These are phyloP conservation scores for Pollenia angustigena DNA, from an alignment of 2,888 invertebrate species.

Conservation along the genomic window DNA sequence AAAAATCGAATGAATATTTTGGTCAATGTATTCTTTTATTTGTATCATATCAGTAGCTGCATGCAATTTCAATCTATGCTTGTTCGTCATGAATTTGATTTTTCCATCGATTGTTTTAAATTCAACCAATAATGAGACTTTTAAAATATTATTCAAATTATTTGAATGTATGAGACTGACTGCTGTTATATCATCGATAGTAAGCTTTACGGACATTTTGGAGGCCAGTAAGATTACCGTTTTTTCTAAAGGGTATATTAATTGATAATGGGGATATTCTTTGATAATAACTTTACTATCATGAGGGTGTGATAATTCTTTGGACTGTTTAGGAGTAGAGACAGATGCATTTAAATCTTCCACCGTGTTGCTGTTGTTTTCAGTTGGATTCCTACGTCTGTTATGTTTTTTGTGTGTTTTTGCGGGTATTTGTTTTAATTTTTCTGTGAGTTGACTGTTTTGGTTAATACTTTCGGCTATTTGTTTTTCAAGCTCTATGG, in stretches of 20 bases:
- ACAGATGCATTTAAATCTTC: neutral
- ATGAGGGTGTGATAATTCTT: neutral
- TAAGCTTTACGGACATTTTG: constrained; percentile 14
- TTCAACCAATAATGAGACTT: neutral
- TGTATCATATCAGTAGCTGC: neutral
- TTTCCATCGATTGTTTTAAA: constrained; percentile 32
- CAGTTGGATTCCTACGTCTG: neutral
- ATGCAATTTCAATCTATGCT: neutral
- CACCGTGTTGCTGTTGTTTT: neutral
- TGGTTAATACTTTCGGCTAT: neutral
- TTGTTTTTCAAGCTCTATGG: constrained; percentile 14
- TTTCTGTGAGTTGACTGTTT: neutral
- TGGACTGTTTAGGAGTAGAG: neutral
- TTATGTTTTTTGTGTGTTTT: neutral
- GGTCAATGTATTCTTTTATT: constrained; percentile 35
- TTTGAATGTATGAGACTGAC: neutral
- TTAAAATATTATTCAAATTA: neutral
- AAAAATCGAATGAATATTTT: constrained; percentile 17
- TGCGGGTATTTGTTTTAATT: neutral
- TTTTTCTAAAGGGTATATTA: neutral
- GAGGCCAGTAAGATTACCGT: constrained; percentile 5
- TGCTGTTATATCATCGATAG: neutral
- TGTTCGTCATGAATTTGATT: constrained; percentile 21
- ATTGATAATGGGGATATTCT: neutral
- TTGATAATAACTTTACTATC: constrained; percentile 12